Conservation (phyloP, 2,797 vertebrate species). For the Pipistrellus pipistrellus region DNA sequence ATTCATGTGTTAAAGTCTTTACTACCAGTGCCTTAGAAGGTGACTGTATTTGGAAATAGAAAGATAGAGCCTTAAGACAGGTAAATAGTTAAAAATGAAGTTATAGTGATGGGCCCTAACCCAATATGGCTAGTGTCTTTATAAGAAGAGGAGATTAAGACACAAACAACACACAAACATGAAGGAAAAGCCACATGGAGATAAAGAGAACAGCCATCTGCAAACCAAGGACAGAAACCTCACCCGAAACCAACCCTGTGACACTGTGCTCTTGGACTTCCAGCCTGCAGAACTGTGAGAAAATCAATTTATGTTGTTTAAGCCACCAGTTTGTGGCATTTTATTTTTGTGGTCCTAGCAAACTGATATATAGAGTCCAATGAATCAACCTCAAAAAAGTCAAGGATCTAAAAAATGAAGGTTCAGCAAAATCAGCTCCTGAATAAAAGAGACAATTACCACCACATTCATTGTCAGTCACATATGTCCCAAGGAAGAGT, state of each 20-base stretch:
- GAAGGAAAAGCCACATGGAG: background rate
- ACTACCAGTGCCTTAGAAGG: background rate
- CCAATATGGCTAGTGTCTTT: background rate
- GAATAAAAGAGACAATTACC: background rate
- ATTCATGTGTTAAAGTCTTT: conserved; percentile 1
- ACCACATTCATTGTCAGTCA: background rate
- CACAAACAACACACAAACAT: background rate
- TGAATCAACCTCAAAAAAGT: background rate
- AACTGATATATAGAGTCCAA: background rate
- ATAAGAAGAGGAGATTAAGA: background rate
- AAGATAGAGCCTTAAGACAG: background rate
- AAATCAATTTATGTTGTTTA: background rate
- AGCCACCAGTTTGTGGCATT: background rate
- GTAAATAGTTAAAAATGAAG: background rate
- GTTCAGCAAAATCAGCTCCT: background rate
- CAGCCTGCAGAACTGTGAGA: background rate
- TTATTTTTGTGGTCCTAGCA: background rate
- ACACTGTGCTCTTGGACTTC: background rate
- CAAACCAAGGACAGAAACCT: background rate
- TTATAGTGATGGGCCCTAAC: background rate
- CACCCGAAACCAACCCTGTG: background rate
- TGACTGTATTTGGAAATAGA: background rate
- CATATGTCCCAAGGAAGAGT: background rate
- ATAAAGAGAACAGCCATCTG: background rate
- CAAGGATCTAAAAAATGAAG: background rate